A percentile compares a stretch with the other conserved stretches of the same genome.
phyloP scores from a whole-genome alignment of 2,113 vertebrate species.

The Lipophrys pholis region DNA sequence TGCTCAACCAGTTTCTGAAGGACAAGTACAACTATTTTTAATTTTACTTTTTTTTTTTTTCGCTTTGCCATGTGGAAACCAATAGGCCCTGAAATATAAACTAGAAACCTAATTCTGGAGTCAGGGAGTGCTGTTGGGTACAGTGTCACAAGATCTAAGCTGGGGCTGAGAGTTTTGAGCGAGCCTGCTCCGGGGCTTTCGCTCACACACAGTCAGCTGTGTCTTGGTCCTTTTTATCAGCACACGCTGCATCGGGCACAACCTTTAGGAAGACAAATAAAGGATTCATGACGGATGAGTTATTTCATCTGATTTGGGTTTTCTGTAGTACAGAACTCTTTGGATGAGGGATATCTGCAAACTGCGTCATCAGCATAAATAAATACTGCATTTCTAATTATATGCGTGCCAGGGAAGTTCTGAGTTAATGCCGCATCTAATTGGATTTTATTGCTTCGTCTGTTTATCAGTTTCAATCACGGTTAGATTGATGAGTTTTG shows the following conservation, averaged over 20 bases:
- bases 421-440: neutral
- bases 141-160: constrained; percentile 72
- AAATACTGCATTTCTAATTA: neutral
- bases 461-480: neutral
- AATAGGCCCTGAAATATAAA: constrained; percentile 46
- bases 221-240: constrained; percentile 37
- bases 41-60: neutral
- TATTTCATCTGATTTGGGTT: constrained; percentile 1
- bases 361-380: neutral
- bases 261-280: constrained; percentile 39
- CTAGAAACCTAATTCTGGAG: constrained; percentile 59
- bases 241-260: constrained; percentile 1
- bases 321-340: constrained; percentile 1
- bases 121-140: constrained; percentile 26
- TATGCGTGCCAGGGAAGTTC: neutral
- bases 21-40: constrained; percentile 52
- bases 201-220: constrained; percentile 60
- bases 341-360: neutral
- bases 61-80: constrained; percentile 21
- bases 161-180: constrained; percentile 6
- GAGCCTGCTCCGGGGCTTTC: constrained; percentile 47
- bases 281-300: constrained; percentile 48
- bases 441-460: neutral
- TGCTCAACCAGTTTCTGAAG: neutral
- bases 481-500: neutral